These are phyloP conservation scores for Garrulus glandarius DNA, from an alignment of 2,797 vertebrate species.

Conservation along the genomic window DNA sequence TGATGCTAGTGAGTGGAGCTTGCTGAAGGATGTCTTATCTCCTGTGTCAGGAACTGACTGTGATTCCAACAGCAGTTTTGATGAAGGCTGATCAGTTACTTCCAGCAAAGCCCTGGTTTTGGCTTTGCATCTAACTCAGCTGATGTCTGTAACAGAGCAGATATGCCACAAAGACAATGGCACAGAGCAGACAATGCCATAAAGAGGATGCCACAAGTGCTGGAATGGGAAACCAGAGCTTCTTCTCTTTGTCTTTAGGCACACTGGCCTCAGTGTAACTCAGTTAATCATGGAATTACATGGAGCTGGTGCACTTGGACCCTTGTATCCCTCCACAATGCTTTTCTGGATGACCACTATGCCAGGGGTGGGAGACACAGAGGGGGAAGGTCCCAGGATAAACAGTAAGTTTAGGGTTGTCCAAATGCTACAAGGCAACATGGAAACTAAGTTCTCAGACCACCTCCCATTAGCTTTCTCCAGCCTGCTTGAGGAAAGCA, in stretches of 20 bases:
- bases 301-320: background rate
- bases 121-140: background rate
- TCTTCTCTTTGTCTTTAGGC: background rate
- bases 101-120: background rate
- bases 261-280: background rate
- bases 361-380: background rate
- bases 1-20: background rate
- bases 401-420: background rate
- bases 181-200: background rate
- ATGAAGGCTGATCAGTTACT: background rate
- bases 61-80: background rate
- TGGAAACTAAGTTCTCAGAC: background rate
- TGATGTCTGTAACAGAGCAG: background rate
- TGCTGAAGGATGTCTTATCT: background rate
- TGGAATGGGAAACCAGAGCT: background rate
- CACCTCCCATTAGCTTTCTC: background rate
- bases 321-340: rapidly evolving
- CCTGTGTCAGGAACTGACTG: background rate
- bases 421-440: background rate
- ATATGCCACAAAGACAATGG: background rate
- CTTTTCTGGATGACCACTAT: background rate
- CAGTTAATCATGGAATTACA: background rate
- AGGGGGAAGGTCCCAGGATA: background rate
- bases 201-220: background rate
- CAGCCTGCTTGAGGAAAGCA: background rate